These are phyloP conservation scores for Caenorhabditis brenneri DNA, from an alignment of 1,140 invertebrate species.

Conservation along the genomic window DNA sequence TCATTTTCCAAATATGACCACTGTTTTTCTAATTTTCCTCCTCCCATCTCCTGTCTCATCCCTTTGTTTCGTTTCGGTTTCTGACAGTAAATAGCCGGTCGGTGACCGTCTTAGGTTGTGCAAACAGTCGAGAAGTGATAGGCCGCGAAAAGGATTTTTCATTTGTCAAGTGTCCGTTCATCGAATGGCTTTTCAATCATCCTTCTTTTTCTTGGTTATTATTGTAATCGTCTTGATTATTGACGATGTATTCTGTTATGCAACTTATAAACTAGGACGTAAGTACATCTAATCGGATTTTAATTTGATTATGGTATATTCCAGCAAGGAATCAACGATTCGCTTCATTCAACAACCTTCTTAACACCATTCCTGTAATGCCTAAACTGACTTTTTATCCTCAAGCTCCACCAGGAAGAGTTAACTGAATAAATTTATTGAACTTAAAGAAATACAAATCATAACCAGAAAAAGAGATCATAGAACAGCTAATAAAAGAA, in stretches of 20 bases:
- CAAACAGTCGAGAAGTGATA: constrained; percentile 7
- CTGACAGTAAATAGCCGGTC: constrained; percentile 19
- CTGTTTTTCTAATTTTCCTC: constrained; percentile 3
- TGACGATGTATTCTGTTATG: background rate
- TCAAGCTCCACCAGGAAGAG: background rate
- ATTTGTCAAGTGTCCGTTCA: background rate
- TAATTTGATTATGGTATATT: background rate
- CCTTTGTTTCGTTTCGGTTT: constrained; percentile 39
- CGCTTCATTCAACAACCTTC: background rate
- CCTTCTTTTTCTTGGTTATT: background rate
- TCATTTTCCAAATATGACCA: background rate
- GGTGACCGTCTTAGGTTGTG: constrained; percentile 30
- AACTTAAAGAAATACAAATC: constrained; percentile 75
- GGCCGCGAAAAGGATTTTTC: constrained; percentile 4
- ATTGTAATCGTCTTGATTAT: background rate
- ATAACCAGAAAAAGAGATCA: background rate
- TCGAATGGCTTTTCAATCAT: background rate
- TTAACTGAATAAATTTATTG: too few relatives aligned
- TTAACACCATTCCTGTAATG: constrained; percentile 22
- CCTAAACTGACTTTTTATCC: constrained; percentile 33
- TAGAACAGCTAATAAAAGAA: background rate
- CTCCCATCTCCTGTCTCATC: background rate
- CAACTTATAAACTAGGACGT: constrained; percentile 24
- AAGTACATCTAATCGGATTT: background rate
- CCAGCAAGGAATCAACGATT: constrained; percentile 20